These are phyloP conservation scores for Esperia sulphurella DNA, from an alignment of 2,888 invertebrate species.

Conservation along the genomic window DNA sequence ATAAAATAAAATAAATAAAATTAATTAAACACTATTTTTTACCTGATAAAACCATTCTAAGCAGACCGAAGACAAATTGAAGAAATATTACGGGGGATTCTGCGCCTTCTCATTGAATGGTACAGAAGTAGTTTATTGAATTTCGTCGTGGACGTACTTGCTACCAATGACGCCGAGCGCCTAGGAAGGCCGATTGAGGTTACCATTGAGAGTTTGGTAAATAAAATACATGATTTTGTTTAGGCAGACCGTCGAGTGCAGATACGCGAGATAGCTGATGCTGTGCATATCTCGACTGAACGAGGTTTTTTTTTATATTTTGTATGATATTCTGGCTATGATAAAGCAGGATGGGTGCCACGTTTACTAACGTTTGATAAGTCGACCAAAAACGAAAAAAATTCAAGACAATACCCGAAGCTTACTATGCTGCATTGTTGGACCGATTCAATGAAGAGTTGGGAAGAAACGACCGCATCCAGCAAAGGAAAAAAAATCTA, in stretches of 20 bases:
- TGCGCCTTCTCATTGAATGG: not conserved
- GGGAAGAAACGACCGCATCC: not conserved
- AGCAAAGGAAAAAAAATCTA: constrained; percentile 8
- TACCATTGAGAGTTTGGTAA: not conserved
- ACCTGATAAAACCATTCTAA: not conserved
- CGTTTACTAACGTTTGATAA: too few species aligned
- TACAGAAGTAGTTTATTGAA: not conserved
- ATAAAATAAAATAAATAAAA: too few species aligned
- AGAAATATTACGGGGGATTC: not conserved
- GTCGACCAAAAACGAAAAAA: not conserved
- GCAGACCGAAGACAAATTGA: not conserved
- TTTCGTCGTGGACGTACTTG: constrained; percentile 1
- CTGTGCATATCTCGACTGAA: not conserved
- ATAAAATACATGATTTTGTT: constrained; percentile 6
- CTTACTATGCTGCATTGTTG: constrained; percentile 1
- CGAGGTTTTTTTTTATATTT: not conserved
- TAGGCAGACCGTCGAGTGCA: constrained; percentile 8
- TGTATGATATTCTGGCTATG: not conserved
- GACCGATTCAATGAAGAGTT: not conserved
- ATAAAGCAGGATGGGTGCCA: not conserved
- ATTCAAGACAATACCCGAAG: not conserved
- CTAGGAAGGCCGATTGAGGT: constrained; percentile 2
- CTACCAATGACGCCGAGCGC: constrained; percentile 1
- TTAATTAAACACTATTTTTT: not conserved
- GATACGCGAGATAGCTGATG: constrained; percentile 4